Percentiles rank a stretch among this genome's conserved stretches.
Evolutionary conservation across 2,888 invertebrate species (phyloP).

Genomic region (Andricus curvator): DNA sequence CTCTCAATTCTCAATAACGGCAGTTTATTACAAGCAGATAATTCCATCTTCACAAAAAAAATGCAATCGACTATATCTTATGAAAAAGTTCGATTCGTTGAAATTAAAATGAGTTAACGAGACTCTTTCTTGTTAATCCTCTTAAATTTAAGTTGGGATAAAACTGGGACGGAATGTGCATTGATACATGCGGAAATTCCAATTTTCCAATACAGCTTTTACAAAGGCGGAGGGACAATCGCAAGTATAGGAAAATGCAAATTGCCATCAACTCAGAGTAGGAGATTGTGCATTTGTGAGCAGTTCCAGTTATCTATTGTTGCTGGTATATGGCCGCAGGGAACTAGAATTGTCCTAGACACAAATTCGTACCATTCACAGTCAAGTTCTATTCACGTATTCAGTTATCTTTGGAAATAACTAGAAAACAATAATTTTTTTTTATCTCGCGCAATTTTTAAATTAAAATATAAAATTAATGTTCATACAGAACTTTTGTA

Average conservation of each 20-base stretch:
- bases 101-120: conserved; percentile 6
- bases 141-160: neutral
- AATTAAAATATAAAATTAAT: too few relatives aligned
- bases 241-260: conserved; percentile 38
- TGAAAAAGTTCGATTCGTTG: neutral
- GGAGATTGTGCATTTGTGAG: conserved; percentile 33
- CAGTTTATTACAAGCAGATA: neutral
- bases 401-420: too few relatives aligned
- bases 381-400: neutral
- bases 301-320: conserved; percentile 38
- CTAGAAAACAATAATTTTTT: too few relatives aligned
- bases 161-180: neutral
- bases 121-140: neutral
- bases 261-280: conserved; percentile 24
- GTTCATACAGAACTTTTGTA: too few relatives aligned
- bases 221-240: conserved; percentile 16
- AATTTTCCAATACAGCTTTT: conserved; percentile 10
- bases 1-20: neutral
- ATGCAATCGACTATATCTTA: neutral
- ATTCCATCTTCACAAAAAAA: neutral
- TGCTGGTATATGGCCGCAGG: conserved; percentile 28
- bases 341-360: conserved; percentile 31
- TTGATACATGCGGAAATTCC: conserved; percentile 27
- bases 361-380: conserved; percentile 1
- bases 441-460: too few relatives aligned